A percentile compares a stretch with the other conserved stretches of the same genome.
phyloP scores from a whole-genome alignment of 37 sponge, comb jelly and placozoan genomes.

The Beroe ovata region DNA sequence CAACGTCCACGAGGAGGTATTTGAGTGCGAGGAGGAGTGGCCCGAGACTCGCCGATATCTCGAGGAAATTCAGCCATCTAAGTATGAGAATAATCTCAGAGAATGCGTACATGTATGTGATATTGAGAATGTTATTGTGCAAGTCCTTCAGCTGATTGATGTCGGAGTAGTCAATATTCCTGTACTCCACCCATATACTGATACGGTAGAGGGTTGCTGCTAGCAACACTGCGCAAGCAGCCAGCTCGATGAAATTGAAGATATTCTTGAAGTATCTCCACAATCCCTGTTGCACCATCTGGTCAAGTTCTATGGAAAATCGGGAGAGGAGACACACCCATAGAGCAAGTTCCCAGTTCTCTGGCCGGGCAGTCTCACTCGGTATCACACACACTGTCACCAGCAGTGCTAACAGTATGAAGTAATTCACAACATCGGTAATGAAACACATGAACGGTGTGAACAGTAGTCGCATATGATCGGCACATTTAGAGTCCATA shows the following conservation, averaged over 20 bases:
- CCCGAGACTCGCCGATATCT: conserved; percentile 10
- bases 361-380: background rate
- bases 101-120: conserved; percentile 16
- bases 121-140: background rate
- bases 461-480: background rate
- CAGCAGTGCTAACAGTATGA: conserved; percentile 1
- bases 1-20: conserved; percentile 16
- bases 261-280: conserved; percentile 3
- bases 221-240: background rate
- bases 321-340: background rate
- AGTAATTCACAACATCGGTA: conserved; percentile 13
- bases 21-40: conserved; percentile 29
- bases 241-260: conserved; percentile 1
- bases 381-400: background rate
- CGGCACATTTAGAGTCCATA: background rate
- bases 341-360: background rate
- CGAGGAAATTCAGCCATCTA: conserved; percentile 35
- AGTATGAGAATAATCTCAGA: conserved; percentile 30
- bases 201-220: conserved; percentile 9
- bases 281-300: conserved; percentile 29
- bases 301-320: conserved; percentile 24
- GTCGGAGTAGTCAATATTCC: background rate
- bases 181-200: background rate
- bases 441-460: conserved; percentile 33
- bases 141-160: background rate